Conservation (phyloP, 2,888 invertebrate species). For the Cyclophora punctaria region DNA sequence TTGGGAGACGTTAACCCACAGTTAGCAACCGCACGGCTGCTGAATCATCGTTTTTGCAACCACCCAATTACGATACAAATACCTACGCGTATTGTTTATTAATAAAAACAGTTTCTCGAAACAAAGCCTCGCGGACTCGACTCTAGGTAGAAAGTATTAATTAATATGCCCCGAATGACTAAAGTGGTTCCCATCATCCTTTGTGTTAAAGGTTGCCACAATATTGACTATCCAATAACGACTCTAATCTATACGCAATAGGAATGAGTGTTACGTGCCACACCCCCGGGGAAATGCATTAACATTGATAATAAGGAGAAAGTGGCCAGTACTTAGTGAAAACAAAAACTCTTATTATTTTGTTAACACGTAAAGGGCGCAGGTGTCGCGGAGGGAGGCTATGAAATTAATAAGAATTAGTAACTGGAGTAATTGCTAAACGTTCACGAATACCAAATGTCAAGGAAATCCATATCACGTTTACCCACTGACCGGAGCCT, state of each 20-base stretch:
- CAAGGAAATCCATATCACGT: neutral
- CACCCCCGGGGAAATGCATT: constrained; percentile 7
- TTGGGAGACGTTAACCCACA: too few relatives aligned
- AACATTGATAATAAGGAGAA: constrained; percentile 47
- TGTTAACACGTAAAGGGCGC: constrained; percentile 53
- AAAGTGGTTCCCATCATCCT: too few relatives aligned
- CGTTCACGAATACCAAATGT: neutral
- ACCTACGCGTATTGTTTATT: too few relatives aligned
- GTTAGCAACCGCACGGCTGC: too few relatives aligned
- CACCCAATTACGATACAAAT: too few relatives aligned
- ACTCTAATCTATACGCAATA: neutral
- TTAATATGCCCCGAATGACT: too few relatives aligned
- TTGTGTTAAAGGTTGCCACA: too few relatives aligned
- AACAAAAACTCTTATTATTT: constrained; percentile 33
- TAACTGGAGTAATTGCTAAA: neutral
- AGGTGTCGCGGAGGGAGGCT: constrained; percentile 1
- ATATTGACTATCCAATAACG: neutral
- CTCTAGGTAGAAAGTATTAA: too few relatives aligned
- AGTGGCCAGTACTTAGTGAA: constrained; percentile 39
- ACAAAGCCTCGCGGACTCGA: too few relatives aligned
- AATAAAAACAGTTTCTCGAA: too few relatives aligned
- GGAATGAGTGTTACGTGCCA: neutral
- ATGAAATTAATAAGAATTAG: neutral
- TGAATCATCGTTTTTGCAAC: too few relatives aligned
- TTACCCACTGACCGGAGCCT: too few relatives aligned